These are phyloP conservation scores for Platorchestia sp. DNA, from an alignment of 1,140 invertebrate species.

Conservation along the genomic window DNA sequence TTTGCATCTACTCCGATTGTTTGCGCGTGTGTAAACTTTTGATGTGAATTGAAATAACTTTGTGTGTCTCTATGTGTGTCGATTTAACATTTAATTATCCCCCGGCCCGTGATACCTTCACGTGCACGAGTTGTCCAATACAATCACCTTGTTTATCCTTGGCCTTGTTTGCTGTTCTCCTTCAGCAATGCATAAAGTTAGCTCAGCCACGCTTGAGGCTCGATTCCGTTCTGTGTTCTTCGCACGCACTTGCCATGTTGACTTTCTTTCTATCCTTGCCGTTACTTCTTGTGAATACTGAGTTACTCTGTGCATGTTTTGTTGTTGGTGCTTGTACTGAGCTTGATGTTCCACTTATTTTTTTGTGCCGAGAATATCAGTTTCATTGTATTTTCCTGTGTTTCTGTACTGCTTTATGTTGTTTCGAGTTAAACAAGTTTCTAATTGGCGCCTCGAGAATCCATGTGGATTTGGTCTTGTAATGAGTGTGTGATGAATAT, in stretches of 20 bases:
- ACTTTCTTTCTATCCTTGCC: background rate
- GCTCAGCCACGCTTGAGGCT: background rate
- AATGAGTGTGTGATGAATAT: too few species aligned
- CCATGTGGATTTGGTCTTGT: background rate
- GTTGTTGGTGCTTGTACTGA: background rate
- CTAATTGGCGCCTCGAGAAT: background rate
- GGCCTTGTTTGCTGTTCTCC: background rate
- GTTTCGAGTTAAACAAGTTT: background rate
- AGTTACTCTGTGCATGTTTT: background rate
- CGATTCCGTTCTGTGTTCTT: background rate
- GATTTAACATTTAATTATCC: background rate
- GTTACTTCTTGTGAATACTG: background rate
- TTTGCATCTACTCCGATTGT: too few species aligned
- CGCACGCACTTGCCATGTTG: background rate
- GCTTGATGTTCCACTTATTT: background rate
- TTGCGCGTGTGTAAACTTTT: too few species aligned
- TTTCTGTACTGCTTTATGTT: background rate
- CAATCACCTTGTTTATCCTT: background rate
- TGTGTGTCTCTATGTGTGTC: too few species aligned
- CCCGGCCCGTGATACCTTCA: background rate
- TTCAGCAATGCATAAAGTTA: background rate
- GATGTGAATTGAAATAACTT: too few species aligned
- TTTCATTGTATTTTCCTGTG: background rate
- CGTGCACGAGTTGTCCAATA: background rate
- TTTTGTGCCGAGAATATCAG: background rate